Evolutionary conservation across 2,888 invertebrate genomes (phyloP), one percentile per base, ranked within the genome.

Genomic region (Eugnorisma glareosa): DNA sequence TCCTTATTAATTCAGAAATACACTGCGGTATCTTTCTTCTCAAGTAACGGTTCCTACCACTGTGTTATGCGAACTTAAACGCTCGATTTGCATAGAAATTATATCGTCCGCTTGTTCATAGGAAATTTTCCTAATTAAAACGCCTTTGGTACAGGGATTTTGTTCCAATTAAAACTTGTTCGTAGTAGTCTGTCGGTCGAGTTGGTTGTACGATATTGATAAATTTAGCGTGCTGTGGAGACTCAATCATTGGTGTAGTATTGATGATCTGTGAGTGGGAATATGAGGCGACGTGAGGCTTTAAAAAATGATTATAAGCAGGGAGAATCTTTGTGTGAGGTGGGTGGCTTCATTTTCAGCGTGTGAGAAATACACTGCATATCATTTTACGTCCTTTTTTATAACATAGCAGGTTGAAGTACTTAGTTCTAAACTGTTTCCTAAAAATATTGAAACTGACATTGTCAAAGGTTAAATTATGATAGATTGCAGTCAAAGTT

Each of bases 81-180:
- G 95, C 93, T 93, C 92, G 94, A 96, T 96, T 96, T 96, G 96
- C 96, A 96, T 96, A 94, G 96, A 96, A 96, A 96, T 96, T 96
- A 96, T 96, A 95, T 94, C 93, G 94, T 93, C 93, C 93, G 94
- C 93, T 95, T 95, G 96, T 95, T 95, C 95, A 95, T 96, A 93
- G 95, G 94, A 95, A 96, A 96, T 94, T 95, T 95, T 95, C 94
- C 95, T 96, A 96, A 96, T 96, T 96, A 96, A 96, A 96, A 95
- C 94, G 96, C 95, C 95, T 96, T 94, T 93, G 93, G 91, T 92
- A 93, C 93, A 90, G 91, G 94, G 95, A 96, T 96, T 95, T 94
- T 92, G 94, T 94, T 94, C 94, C 96, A 96, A 96, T 96, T 96
- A 96, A 96, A 96, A 96, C 96, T 96, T 89, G 92, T 87, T 89